Base-by-base conservation (phyloP, 2,797 vertebrate species). In the Dendrocincla tyrannina region DNA sequence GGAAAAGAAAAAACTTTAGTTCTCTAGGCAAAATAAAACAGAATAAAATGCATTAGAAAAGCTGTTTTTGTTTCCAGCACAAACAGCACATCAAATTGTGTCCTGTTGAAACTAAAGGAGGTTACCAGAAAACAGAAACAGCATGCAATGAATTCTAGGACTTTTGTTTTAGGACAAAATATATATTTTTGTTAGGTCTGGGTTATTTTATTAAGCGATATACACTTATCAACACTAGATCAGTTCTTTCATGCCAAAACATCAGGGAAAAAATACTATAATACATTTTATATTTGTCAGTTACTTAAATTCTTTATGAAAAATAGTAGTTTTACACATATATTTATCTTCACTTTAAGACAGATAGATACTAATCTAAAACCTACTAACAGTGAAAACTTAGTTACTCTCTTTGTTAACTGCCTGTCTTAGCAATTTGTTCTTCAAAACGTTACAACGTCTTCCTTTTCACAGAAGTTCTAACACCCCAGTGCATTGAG, bases 1-100 rank as follows among this genome's bases (percentile, higher is more conserved):
- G 62, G 62, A 94, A 94, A 59, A 56, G 35, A 81, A 95, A 85
- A 91, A 94, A 77, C 72, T 92, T 95, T 23, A 75, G 7, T 49
- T 84, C 42, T 95, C 91, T 32, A 95, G 72, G 73, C 77, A 97
- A 96, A 91, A 92, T 70, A 96, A 96, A 67, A 58, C 52, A 56
- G 77, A 96, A 73, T 53, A 75, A 84, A 91, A 74, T 49, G 6
- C 19, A 8, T 55, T 91, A 77, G 52, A 72, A 94, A 70, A 91
- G 11, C 44, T 22, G 10, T 46, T 46, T 46, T 20, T 46, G 44
- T 91, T 93, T 91, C 60, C 80, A 85, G 19, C 69, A 72, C n/a
- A 91, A 89, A 53, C 23, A 96, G n/a, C 33, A 63, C 23, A 56
- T 55, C n/a, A 58, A 46, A 72, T 15, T 82, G 44, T 89, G 37